A percentile compares a stretch with the other conserved stretches of the same genome.
These are phyloP conservation scores for Pasiphila rectangulata DNA, from an alignment of 2,888 invertebrate genomes.

Conservation along the genomic window DNA sequence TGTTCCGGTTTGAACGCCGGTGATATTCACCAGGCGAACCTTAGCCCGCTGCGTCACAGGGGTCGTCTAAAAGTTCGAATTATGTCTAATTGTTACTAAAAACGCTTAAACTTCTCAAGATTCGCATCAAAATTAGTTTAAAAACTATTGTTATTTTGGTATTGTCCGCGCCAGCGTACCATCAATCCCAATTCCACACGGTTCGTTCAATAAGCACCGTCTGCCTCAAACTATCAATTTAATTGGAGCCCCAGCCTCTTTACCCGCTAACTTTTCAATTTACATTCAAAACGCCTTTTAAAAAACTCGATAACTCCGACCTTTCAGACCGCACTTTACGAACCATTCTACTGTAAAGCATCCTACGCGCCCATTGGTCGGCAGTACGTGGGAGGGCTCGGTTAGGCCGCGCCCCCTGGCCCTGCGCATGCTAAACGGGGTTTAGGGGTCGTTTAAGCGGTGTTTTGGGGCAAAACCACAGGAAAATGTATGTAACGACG, in stretches of 20 bases:
- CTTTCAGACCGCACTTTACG: conserved; percentile 67
- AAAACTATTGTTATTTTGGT: too few relatives aligned
- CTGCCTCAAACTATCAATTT: conserved; percentile 65
- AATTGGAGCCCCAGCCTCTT: conserved; percentile 76
- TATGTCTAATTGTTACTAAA: too few relatives aligned
- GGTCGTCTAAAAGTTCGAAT: too few relatives aligned
- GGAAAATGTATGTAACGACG: conserved; percentile 75
- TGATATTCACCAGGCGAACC: too few relatives aligned
- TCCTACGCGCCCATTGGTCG: conserved; percentile 54
- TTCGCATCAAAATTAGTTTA: too few relatives aligned
- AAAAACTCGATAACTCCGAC: conserved; percentile 72
- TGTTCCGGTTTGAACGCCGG: too few relatives aligned
- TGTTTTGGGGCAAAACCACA: conserved; percentile 78
- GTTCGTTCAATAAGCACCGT: conserved; percentile 1
- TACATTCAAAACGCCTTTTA: conserved; percentile 80
- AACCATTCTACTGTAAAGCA: conserved; percentile 65
- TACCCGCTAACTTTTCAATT: conserved; percentile 79
- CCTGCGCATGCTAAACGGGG: conserved; percentile 77
- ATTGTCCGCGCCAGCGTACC: too few relatives aligned
- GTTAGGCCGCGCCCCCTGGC: conserved; percentile 50
- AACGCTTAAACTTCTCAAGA: too few relatives aligned
- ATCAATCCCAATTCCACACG: not conserved
- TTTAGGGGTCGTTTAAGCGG: conserved; percentile 79
- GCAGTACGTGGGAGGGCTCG: conserved; percentile 46
- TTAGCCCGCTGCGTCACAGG: too few relatives aligned